Evolutionary conservation across 1,140 invertebrate species (phyloP).

Genomic region (Leptinotarsa defecta): DNA sequence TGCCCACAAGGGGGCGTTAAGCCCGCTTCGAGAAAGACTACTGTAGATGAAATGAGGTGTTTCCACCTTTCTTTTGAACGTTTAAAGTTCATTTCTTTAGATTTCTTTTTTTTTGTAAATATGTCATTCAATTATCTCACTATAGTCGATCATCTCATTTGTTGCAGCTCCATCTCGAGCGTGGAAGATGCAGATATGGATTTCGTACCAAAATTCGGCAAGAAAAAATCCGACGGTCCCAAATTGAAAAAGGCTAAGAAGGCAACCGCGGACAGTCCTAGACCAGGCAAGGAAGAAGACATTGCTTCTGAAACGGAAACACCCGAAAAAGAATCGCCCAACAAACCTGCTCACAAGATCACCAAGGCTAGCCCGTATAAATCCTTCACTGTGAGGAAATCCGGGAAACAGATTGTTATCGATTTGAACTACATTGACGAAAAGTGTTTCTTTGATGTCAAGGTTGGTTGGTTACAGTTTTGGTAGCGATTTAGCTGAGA

Average conservation of each 20-base stretch:
- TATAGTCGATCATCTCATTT: background rate
- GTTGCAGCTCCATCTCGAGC: conserved; percentile 33
- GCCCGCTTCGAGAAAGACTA: too few relatives aligned
- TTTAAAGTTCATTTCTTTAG: too few relatives aligned
- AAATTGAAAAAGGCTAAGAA: background rate
- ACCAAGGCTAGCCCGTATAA: conserved; percentile 59
- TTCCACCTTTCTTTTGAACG: too few relatives aligned
- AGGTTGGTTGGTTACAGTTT: conserved; percentile 29
- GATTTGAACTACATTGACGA: conserved; percentile 33
- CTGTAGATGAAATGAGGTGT: too few relatives aligned
- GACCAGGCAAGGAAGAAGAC: background rate
- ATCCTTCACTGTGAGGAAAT: conserved; percentile 65
- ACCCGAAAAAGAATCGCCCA: background rate
- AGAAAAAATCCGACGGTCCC: conserved; percentile 33
- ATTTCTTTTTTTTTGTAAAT: too few relatives aligned
- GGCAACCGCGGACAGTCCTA: background rate
- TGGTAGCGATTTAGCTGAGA: too few relatives aligned
- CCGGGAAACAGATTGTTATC: conserved; percentile 63
- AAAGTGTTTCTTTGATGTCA: conserved; percentile 36
- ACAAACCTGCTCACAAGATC: conserved; percentile 30
- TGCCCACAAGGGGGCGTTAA: too few relatives aligned
- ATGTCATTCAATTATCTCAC: too few relatives aligned
- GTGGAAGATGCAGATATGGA: conserved; percentile 40
- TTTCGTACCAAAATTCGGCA: conserved; percentile 14
- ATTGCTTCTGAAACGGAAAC: background rate